Conservation (phyloP, 2,113 vertebrate genomes). For the Burhinus oedicnemus region DNA sequence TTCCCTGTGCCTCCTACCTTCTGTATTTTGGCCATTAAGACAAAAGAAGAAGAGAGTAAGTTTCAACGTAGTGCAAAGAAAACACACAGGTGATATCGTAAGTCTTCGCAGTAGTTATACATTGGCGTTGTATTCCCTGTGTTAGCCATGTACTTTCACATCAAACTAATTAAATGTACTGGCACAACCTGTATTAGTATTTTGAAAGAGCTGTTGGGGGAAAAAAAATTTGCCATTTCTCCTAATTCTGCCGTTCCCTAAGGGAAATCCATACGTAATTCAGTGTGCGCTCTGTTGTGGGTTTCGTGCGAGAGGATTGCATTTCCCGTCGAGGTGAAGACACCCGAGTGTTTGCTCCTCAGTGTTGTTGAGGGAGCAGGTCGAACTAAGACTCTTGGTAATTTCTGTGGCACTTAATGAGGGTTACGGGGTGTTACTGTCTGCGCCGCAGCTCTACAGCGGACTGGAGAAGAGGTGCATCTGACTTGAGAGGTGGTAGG, state of each 20-base stretch:
- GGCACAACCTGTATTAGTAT: background rate
- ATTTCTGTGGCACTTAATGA: background rate
- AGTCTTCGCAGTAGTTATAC: background rate
- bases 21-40: background rate
- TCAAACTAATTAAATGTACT: background rate
- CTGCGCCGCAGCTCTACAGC: background rate
- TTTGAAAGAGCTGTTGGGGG: background rate
- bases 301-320: background rate
- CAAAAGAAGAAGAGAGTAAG: background rate
- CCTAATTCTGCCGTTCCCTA: no score
- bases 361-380: rapidly evolving
- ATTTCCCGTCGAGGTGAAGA: background rate
- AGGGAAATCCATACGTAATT: background rate
- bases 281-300: rapidly evolving
- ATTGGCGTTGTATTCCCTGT: background rate
- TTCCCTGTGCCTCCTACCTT: background rate
- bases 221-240: background rate
- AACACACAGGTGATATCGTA: background rate
- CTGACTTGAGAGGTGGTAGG: background rate
- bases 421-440: background rate
- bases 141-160: background rate
- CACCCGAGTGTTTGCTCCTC: rapidly evolving
- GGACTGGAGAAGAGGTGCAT: no score
- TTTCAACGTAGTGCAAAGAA: background rate
- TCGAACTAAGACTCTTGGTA: no score